Conservation (phyloP, 2,797 vertebrate genomes). For the Bufotes viridis region DNA sequence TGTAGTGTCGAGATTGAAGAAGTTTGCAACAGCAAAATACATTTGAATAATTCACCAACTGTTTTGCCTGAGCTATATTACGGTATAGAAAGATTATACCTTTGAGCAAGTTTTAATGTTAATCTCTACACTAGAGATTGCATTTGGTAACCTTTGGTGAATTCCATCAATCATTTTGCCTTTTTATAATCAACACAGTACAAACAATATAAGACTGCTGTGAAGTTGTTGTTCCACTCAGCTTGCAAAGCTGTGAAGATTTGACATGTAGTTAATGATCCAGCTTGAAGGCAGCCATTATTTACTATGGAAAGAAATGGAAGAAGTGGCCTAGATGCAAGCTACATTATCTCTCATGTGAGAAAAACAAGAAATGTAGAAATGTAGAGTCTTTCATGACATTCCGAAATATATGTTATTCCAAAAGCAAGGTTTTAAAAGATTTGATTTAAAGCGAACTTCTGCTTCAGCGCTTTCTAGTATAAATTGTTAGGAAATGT, state of each 20-base stretch:
- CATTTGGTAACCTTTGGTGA: constrained; percentile 55
- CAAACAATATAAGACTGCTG: constrained; percentile 48
- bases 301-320: constrained; percentile 47
- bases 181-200: constrained; percentile 46
- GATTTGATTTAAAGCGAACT: background rate
- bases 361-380: constrained; percentile 29
- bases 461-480: background rate
- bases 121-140: constrained; percentile 46
- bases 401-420: background rate
- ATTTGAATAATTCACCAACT: constrained; percentile 11
- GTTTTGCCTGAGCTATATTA: constrained; percentile 26
- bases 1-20: background rate
- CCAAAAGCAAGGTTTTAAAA: background rate
- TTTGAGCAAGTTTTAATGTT: constrained; percentile 54
- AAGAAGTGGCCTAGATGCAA: constrained; percentile 46
- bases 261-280: constrained; percentile 56
- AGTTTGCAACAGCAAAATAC: constrained; percentile 9
- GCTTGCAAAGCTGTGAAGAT: constrained; percentile 54
- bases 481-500: background rate
- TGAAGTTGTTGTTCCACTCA: constrained; percentile 45
- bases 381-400: background rate
- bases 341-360: constrained; percentile 45
- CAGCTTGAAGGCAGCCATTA: constrained; percentile 59
- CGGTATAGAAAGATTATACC: constrained; percentile 32
- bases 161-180: constrained; percentile 50